Base-by-base conservation (phyloP, 1,140 invertebrate species). In the Formica selysi region DNA sequence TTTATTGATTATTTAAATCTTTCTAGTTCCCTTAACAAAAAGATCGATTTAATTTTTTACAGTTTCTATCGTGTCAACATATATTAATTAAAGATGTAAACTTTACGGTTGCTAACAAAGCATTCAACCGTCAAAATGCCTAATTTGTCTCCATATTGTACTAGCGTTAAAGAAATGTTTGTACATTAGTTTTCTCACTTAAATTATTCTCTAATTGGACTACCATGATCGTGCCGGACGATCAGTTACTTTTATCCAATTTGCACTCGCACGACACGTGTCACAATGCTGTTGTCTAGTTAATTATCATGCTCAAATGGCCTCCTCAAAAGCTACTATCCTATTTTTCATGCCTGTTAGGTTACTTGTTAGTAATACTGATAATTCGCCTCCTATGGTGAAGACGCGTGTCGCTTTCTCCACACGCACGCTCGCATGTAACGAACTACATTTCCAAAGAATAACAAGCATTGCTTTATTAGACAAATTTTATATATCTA, bases 331-430 rank as follows among this genome's bases (percentile, higher is more conserved):
- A 81, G 64, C 86, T 81, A 57, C 71, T 86, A 87, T 89, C 86
- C 88, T 70, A 80, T 87, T 91, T 86, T 89, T 91, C 88, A 88
- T 86, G 89, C 87, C 90, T 65, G 91, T 93, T 93, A 93, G 89
- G 90, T 91, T 93, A 93, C 91, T 93, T 93, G 92, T 92, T 94
- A 94, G 91, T 90, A 87, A 91, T 91, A 87, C 87, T 61, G 80
- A 78, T 84, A 83, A 91, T 86, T 48, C 68, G 89, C 93, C 94
- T 92, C 93, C 93, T 90, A 92, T 61, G 86, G 94, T 67, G 92
- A 80, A 91, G 90, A 88, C 93, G 91, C 92, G 91, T 89, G 89
- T 74, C 93, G 80, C 67, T 85, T 84, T 87, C 88, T 91, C 32
- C 59, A 64, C 5, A 19, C 16, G 57, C 54, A 73, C 65, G 68